Evolutionary conservation across 2,113 vertebrate species (phyloP).

Genomic region (Tamias sibiricus): DNA sequence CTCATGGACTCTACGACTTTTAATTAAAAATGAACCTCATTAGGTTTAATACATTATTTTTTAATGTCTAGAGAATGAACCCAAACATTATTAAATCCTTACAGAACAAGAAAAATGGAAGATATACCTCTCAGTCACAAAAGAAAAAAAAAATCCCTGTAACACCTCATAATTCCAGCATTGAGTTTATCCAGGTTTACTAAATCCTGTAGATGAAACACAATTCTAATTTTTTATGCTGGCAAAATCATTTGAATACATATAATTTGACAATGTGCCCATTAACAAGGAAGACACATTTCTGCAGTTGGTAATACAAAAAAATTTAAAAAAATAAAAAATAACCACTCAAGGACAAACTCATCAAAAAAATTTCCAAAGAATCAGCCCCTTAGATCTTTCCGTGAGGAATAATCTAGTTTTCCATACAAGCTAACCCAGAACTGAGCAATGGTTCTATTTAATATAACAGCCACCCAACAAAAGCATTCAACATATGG

Average conservation of each 20-base stretch:
- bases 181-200: not conserved
- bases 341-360: not conserved
- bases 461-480: not conserved
- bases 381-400: not conserved
- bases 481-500: not conserved
- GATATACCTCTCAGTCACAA: not conserved
- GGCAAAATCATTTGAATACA: slow-evolving; percentile 8
- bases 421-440: not conserved
- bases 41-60: not conserved
- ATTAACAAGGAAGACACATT: slow-evolving; percentile 40
- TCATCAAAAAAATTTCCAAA: not conserved
- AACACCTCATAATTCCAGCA: not conserved
- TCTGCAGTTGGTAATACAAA: not conserved
- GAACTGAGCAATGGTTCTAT: not conserved
- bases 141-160: not conserved
- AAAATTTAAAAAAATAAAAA: too few relatives aligned
- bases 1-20: not conserved
- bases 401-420: not conserved
- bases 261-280: slow-evolving; percentile 4
- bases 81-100: slow-evolving; percentile 34
- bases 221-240: slow-evolving; percentile 17
- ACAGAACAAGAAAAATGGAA: not conserved
- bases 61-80: not conserved
- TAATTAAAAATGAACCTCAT: slow-evolving; percentile 45
- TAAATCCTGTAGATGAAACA: not conserved